Conservation (phyloP, 2,797 vertebrate species). For the Spondyliosoma cantharus region DNA sequence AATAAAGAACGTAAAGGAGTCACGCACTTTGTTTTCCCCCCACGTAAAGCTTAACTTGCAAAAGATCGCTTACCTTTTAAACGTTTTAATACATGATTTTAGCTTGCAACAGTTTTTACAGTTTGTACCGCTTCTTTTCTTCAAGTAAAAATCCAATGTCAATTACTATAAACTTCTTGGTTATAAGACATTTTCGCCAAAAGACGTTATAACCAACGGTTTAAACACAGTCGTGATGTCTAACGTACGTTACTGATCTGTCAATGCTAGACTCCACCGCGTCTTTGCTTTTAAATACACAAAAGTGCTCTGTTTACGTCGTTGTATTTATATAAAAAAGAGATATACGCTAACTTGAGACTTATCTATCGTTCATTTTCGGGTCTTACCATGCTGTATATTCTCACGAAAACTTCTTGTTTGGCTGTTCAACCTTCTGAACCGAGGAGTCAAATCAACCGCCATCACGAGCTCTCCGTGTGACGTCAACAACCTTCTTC, state of each 20-base stretch:
- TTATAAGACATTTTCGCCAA: not conserved
- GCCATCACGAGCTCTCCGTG: slow-evolving; percentile 72
- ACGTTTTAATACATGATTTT: not conserved
- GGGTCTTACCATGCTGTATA: slow-evolving; percentile 75
- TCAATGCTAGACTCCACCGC: not conserved
- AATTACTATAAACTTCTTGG: not conserved
- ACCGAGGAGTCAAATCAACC: slow-evolving; percentile 88
- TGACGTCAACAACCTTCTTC: slow-evolving; percentile 52
- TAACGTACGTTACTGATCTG: not conserved
- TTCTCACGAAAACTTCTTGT: slow-evolving; percentile 79
- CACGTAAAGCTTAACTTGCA: too few relatives aligned
- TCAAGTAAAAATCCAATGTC: too few relatives aligned
- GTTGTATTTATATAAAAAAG: not conserved
- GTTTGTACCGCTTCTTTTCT: too few relatives aligned
- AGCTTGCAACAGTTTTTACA: too few relatives aligned
- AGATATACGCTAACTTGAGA: accelerated
- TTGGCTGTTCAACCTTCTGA: slow-evolving; percentile 84
- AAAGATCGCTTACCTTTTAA: too few relatives aligned
- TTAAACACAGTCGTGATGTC: not conserved
- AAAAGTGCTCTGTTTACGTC: not conserved
- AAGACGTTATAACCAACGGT: not conserved
- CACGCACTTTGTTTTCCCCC: not conserved
- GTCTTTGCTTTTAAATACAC: not conserved
- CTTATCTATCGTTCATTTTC: accelerated
- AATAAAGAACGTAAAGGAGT: too few relatives aligned